Evolutionary conservation across 1,140 invertebrate species (phyloP).

Genomic region (Bacillus rossius): DNA sequence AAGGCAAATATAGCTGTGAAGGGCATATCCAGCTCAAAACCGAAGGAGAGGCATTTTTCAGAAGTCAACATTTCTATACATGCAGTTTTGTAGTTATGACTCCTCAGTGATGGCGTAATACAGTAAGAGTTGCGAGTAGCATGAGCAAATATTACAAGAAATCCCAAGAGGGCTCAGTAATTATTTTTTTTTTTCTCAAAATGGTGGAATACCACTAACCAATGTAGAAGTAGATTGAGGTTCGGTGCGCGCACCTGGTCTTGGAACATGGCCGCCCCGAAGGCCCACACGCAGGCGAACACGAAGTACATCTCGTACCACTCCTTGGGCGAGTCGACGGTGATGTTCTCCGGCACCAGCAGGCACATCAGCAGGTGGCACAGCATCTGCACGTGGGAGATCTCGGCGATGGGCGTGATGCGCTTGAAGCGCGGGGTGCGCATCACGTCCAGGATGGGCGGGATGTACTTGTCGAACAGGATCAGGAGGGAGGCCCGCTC

Average conservation of each 20-base stretch:
- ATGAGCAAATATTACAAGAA: no score
- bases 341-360: constrained; percentile 70
- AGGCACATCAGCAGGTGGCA: constrained; percentile 86
- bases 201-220: no score
- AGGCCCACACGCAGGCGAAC: constrained; percentile 89
- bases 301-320: constrained; percentile 93
- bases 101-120: no score
- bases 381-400: constrained; percentile 86
- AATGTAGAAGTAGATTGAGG: no score
- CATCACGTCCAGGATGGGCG: constrained; percentile 69
- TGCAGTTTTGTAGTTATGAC: no score
- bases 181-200: no score
- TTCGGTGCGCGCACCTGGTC: constrained; percentile 71
- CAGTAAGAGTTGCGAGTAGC: no score
- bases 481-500: constrained; percentile 78
- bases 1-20: no score
- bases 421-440: constrained; percentile 74
- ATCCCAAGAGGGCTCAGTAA: no score
- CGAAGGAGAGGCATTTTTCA: no score
- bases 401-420: constrained; percentile 86
- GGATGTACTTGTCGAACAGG: constrained; percentile 95
- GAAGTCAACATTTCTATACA: no score
- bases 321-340: constrained; percentile 84
- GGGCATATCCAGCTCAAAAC: no score
- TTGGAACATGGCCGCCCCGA: constrained; percentile 85